Evolutionary conservation across 2,797 vertebrate species (phyloP), one percentile per base, ranked within the genome.

Genomic region (Triplophysa bombifrons): DNA sequence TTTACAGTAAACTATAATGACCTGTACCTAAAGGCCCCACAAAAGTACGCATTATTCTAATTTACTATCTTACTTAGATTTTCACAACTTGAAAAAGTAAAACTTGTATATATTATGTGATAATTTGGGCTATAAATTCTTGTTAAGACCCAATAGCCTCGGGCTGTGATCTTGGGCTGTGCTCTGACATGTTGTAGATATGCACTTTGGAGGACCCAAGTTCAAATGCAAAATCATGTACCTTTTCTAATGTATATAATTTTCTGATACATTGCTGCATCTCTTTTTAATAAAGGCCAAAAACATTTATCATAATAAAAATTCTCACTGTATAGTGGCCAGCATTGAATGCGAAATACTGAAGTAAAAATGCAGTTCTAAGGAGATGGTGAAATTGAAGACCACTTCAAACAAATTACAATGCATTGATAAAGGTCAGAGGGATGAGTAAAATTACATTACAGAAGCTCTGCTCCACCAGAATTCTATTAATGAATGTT

Each of bases 401-500:
- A 56, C 38, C 3, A 14, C 56, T 60, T 60, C 10, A 16, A 30
- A 61, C 60, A 61, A n/a, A 38, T 65, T 65, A 38, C 10, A 65
- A 41, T 19, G 17, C 63, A 20, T 61, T 14, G 60, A 17, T 61
- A 61, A 61, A 61, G 27, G 27, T 61, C 60, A 61, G 60, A 61
- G 14, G 19, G 17, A 38, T 65, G 34, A 65, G 63, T 65, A 41
- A 65, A 65, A 65, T 65, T 41, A 20, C 63, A 41, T 44, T 22
- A 44, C 14, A 48, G 22, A 6, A 56, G 19, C 4, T 27, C 19
- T 22, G 56, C 70, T 44, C 8, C 4, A 25, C 16, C 56, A 30
- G 12, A 72, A 22, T 51, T 16, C 13, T 74, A 25, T 34, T 64
- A 51, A 64, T 64, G 19, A 30, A 64, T 64, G 46, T 51, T 74